These are phyloP conservation scores for Loxodonta africana DNA, from an alignment of 2,113 vertebrate species.

Conservation along the genomic window DNA sequence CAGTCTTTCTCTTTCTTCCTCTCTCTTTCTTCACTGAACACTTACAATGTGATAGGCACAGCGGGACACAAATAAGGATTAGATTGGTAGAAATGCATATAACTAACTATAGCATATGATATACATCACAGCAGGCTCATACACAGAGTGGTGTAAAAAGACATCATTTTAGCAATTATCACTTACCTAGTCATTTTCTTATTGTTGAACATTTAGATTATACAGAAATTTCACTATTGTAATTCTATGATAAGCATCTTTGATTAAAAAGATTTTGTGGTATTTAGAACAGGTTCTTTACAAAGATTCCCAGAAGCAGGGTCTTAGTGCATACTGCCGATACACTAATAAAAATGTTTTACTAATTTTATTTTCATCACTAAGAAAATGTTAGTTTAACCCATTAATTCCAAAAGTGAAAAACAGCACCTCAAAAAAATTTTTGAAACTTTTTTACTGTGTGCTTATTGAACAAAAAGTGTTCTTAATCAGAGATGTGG, in stretches of 20 bases:
- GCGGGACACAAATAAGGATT: not conserved
- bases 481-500: not conserved
- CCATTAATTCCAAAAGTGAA: constrained; percentile 9
- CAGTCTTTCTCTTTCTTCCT: not conserved
- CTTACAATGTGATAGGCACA: not conserved
- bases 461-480: not conserved
- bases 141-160: not conserved
- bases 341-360: constrained; percentile 39
- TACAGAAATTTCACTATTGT: not conserved
- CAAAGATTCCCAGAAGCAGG: not conserved
- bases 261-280: not conserved
- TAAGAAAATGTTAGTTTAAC: constrained; percentile 39
- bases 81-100: not conserved
- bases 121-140: not conserved
- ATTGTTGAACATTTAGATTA: not conserved
- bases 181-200: not conserved
- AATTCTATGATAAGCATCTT: not conserved
- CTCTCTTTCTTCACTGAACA: not conserved
- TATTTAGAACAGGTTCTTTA: not conserved
- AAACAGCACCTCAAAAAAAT: constrained; percentile 13
- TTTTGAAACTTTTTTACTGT: not conserved
- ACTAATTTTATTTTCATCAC: constrained; percentile 36
- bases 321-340: not conserved
- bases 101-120: not conserved
- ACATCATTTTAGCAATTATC: not conserved